Conservation (phyloP, 2,113 vertebrate genomes). For the Elanus axillaris region DNA sequence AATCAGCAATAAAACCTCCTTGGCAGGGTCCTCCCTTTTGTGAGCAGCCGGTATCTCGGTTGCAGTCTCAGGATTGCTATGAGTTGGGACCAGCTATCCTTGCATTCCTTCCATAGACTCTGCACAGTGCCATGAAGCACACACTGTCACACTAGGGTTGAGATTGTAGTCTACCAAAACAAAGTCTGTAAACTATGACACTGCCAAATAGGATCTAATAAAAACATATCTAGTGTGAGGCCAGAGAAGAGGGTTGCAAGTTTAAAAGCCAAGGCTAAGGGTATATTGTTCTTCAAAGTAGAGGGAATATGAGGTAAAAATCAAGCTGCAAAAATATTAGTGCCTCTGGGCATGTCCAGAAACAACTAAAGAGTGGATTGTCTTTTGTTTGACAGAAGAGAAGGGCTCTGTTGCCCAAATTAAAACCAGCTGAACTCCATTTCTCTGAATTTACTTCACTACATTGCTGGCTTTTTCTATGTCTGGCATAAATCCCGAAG, state of each 20-base stretch:
- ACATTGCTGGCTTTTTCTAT: background rate
- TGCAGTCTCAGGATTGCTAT: background rate
- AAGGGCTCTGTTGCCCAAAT: background rate
- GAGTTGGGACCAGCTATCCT: background rate
- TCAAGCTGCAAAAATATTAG: background rate
- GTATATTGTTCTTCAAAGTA: background rate
- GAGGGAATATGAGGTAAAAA: background rate
- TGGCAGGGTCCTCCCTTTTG: background rate
- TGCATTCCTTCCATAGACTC: background rate
- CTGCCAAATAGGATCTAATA: background rate
- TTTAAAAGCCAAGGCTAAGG: background rate
- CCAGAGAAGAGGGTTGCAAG: background rate
- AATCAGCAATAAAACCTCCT: background rate
- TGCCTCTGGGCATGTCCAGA: background rate
- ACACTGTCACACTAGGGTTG: background rate
- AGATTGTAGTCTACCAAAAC: background rate
- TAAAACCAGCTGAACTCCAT: background rate
- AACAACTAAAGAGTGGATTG: background rate
- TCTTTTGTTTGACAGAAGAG: background rate
- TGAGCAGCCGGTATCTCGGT: fast-evolving
- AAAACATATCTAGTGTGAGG: background rate
- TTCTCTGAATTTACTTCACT: background rate
- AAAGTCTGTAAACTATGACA: background rate
- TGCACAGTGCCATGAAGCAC: background rate
- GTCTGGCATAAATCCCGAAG: background rate